Conservation (phyloP, 2,888 invertebrate genomes). For the Pecten maximus region DNA sequence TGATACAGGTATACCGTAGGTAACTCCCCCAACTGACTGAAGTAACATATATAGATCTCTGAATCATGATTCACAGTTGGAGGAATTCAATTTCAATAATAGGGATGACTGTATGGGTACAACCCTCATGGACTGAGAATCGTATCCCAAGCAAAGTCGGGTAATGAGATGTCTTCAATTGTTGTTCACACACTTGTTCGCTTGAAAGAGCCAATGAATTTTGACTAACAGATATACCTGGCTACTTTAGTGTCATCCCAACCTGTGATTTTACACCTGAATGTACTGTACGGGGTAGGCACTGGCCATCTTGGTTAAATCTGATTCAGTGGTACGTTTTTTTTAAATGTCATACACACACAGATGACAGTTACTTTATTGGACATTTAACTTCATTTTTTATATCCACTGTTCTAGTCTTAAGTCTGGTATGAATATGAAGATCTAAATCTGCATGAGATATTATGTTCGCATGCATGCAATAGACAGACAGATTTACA, state of each 20-base stretch:
- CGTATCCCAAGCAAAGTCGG: neutral
- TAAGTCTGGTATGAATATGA: no score
- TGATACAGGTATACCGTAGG: neutral
- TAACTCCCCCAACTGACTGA: neutral
- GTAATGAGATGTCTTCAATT: constrained; percentile 5
- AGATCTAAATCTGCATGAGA: no score
- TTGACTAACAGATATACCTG: neutral
- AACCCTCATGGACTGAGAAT: neutral
- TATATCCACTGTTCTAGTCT: no score
- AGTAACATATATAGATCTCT: neutral
- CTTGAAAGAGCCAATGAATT: neutral
- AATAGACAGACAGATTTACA: no score
- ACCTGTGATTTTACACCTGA: neutral
- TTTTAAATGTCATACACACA: no score
- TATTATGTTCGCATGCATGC: no score
- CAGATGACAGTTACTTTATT: no score
- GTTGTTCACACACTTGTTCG: neutral
- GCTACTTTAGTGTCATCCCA: neutral
- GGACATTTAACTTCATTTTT: no score
- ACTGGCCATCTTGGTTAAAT: neutral
- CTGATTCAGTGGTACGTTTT: neutral
- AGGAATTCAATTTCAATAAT: neutral
- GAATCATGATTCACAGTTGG: neutral
- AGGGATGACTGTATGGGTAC: neutral
- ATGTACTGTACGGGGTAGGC: neutral